phyloP scores from a whole-genome alignment of 2,888 invertebrate genomes.

The Lissonota sp. region DNA sequence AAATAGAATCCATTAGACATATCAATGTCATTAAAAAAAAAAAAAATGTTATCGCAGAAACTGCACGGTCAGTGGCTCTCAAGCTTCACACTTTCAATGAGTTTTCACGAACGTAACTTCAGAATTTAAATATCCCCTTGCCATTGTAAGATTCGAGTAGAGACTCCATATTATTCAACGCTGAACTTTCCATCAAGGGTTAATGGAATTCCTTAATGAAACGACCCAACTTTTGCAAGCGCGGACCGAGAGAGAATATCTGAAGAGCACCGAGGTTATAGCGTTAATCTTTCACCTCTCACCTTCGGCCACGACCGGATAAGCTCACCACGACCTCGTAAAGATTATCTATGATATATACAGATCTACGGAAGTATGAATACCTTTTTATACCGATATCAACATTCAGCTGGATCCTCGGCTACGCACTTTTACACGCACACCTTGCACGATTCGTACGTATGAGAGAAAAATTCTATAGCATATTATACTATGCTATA shows the following conservation, averaged over 20 bases:
- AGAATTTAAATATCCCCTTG: no score
- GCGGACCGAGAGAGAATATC: constrained; percentile 36
- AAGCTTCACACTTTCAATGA: no score
- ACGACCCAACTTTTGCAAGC: constrained; percentile 39
- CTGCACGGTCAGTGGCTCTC: no score
- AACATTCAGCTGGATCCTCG: not conserved
- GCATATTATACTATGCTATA: constrained; percentile 4
- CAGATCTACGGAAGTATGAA: not conserved
- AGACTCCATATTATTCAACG: constrained; percentile 39
- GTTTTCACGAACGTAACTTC: no score
- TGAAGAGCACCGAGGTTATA: constrained; percentile 34
- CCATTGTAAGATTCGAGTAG: no score
- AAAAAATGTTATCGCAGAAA: no score
- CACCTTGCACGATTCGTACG: not conserved
- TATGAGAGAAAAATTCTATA: constrained; percentile 3
- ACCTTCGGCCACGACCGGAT: constrained; percentile 45
- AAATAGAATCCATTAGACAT: no score
- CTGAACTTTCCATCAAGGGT: constrained; percentile 43
- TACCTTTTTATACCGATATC: not conserved
- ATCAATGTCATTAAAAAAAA: no score
- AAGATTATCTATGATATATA: constrained; percentile 42
- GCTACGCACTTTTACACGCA: not conserved
- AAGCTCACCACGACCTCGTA: constrained; percentile 49
- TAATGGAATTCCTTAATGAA: constrained; percentile 52
- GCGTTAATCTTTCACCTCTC: constrained; percentile 40